These are phyloP conservation scores for Lepidonotus clava DNA, from an alignment of 2,888 invertebrate species.

Conservation along the genomic window DNA sequence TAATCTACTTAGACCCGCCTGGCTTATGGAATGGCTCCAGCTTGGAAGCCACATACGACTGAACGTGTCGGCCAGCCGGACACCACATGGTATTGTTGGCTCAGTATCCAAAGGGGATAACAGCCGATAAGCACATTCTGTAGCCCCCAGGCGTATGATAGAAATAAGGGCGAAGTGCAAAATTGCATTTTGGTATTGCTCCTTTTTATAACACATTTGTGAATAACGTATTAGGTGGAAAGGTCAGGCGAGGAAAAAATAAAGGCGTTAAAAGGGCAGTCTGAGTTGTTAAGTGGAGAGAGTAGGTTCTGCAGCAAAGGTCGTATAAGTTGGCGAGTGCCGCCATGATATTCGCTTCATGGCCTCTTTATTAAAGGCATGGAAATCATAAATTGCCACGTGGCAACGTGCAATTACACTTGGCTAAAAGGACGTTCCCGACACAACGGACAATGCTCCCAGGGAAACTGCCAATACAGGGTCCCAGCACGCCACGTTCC, in stretches of 20 bases:
- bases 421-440: background rate
- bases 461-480: background rate
- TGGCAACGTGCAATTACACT: no score
- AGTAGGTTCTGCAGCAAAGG: no score
- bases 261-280: no score
- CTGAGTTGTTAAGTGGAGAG: no score
- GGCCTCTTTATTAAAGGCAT: constrained; percentile 19
- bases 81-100: constrained; percentile 23
- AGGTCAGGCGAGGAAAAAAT: no score
- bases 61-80: background rate
- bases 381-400: background rate
- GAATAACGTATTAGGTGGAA: no score
- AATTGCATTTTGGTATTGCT: background rate
- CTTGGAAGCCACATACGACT: background rate
- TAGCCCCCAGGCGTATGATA: constrained; percentile 8
- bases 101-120: background rate
- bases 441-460: background rate
- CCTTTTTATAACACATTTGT: no score
- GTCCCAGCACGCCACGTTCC: background rate
- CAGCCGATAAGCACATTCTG: background rate
- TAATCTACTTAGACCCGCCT: background rate
- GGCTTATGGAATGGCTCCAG: background rate
- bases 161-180: background rate
- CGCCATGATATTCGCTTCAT: background rate
- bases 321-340: no score